phyloP scores from a whole-genome alignment of 1,140 invertebrate genomes.

The Pachyrhynchus sulphureomaculatus region DNA sequence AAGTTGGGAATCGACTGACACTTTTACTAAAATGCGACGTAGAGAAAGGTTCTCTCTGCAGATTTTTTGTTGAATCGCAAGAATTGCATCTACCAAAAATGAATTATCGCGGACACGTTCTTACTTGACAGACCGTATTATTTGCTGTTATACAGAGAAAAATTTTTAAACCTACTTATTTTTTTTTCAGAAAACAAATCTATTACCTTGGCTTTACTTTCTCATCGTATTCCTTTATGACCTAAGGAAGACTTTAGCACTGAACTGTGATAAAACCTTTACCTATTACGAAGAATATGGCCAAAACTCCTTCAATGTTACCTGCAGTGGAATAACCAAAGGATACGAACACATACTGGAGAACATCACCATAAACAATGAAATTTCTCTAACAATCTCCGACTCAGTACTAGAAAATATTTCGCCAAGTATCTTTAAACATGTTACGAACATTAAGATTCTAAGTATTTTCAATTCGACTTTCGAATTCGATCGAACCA shows the following conservation, averaged over 20 bases:
- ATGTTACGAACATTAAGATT: slow-evolving; percentile 38
- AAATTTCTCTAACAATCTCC: slow-evolving; percentile 41
- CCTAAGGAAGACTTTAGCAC: neutral
- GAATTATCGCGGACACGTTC: no score
- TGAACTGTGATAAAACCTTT: slow-evolving; percentile 40
- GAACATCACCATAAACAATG: slow-evolving; percentile 43
- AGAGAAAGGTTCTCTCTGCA: no score
- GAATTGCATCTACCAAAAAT: no score
- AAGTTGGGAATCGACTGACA: no score
- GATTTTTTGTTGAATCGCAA: no score
- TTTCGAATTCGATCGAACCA: slow-evolving; percentile 24
- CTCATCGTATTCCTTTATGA: no score
- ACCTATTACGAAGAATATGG: slow-evolving; percentile 42
- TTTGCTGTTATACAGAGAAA: no score
- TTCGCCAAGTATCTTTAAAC: slow-evolving; percentile 34
- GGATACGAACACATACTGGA: slow-evolving; percentile 34
- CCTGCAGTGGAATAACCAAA: slow-evolving; percentile 38
- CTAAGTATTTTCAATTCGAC: slow-evolving; percentile 34
- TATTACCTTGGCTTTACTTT: no score
- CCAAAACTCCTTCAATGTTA: slow-evolving; percentile 43
- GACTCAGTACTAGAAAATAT: slow-evolving; percentile 38
- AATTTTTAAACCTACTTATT: no score
- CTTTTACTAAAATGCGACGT: no score
- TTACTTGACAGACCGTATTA: no score
- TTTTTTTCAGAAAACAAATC: no score